A percentile compares a stretch with the other conserved stretches of the same genome.
Conservation (phyloP, 1,140 invertebrate species). For the Penaeus indicus region DNA sequence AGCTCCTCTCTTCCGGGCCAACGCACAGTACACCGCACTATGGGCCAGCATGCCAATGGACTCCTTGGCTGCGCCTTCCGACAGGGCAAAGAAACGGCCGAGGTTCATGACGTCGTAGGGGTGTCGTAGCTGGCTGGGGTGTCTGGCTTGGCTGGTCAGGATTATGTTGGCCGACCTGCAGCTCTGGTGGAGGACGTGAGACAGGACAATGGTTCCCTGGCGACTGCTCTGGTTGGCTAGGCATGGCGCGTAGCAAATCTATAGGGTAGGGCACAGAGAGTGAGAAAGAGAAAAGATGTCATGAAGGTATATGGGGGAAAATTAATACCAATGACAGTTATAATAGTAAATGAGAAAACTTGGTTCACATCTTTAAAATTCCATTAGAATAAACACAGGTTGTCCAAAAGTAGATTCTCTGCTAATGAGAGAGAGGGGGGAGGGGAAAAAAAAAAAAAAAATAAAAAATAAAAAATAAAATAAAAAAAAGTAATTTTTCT, state of each 20-base stretch:
- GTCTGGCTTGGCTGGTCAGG: constrained; percentile 29
- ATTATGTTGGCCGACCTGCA: constrained; percentile 49
- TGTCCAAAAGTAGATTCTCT: too few species aligned
- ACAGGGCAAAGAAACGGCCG: constrained; percentile 46
- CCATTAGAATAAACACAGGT: too few species aligned
- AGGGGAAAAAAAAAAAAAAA: too few species aligned
- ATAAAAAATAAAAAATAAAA: too few species aligned
- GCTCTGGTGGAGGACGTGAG: constrained; percentile 41
- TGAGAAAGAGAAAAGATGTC: neutral
- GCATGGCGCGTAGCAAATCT: constrained; percentile 54
- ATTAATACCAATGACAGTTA: too few species aligned
- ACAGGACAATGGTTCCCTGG: constrained; percentile 33
- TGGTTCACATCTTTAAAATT: too few species aligned
- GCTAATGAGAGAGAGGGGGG: too few species aligned
- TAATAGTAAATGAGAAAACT: too few species aligned
- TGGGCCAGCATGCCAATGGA: constrained; percentile 22
- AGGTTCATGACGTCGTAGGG: constrained; percentile 57
- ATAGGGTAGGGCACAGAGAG: neutral
- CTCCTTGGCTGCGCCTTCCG: constrained; percentile 31
- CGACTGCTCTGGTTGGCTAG: constrained; percentile 34
- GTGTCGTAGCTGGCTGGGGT: constrained; percentile 29
- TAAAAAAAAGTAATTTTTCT: too few species aligned
- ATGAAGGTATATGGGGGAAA: neutral
- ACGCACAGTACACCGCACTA: constrained; percentile 46
- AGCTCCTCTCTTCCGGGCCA: constrained; percentile 16